Percentiles rank a stretch among this genome's conserved stretches.
phyloP scores from a whole-genome alignment of 2,797 vertebrate genomes.

The Hydrolagus colliei region DNA sequence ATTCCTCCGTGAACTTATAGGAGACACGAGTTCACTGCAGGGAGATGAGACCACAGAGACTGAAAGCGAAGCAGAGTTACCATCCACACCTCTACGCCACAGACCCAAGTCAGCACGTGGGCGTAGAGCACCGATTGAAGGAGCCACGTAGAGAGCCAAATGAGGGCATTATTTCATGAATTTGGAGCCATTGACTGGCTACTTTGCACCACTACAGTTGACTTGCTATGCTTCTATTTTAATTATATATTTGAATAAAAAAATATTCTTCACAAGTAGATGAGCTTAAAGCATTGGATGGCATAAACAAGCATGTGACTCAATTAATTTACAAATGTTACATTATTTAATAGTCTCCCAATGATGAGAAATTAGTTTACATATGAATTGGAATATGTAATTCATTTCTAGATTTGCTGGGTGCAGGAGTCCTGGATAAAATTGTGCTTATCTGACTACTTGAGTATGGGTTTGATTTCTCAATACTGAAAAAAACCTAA shows the following conservation, averaged over 20 bases:
- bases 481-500: slow-evolving; percentile 3
- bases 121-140: slow-evolving; percentile 59
- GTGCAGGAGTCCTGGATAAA: slow-evolving; percentile 3
- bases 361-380: neutral
- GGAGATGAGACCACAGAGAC: slow-evolving; percentile 73
- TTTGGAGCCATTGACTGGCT: neutral
- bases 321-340: neutral
- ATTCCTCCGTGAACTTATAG: slow-evolving; percentile 88
- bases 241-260: neutral
- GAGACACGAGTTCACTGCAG: slow-evolving; percentile 78
- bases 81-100: slow-evolving; percentile 50
- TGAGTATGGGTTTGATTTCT: neutral
- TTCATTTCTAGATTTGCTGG: neutral
- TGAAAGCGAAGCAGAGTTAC: slow-evolving; percentile 60
- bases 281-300: neutral
- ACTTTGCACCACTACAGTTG: neutral
- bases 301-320: neutral
- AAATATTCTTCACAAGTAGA: neutral
- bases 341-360: neutral
- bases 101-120: slow-evolving; percentile 71
- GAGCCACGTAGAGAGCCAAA: slow-evolving; percentile 41
- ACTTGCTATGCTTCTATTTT: slow-evolving; percentile 15
- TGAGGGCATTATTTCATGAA: neutral
- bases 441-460: neutral
- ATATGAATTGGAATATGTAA: slow-evolving; percentile 3